phyloP scores from a whole-genome alignment of 2,113 vertebrate species.

The Thunnus maccoyii region DNA sequence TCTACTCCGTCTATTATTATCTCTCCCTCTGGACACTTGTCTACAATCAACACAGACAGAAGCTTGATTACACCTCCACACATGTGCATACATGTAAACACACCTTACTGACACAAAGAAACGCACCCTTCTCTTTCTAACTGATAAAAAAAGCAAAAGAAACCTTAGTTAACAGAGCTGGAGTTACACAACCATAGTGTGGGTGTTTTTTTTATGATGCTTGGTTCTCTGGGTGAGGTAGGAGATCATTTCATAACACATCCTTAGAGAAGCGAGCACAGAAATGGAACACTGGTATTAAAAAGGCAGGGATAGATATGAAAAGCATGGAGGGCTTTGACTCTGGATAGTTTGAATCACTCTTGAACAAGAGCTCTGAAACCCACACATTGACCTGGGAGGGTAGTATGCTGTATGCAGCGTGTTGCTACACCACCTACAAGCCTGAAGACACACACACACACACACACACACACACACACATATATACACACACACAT shows the following conservation, averaged over 20 bases:
- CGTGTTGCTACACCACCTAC: conserved; percentile 60
- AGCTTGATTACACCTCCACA: conserved; percentile 52
- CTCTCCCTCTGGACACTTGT: conserved; percentile 8
- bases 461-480: neutral
- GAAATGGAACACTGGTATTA: conserved; percentile 64
- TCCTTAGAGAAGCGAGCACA: conserved; percentile 80
- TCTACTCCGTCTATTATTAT: conserved; percentile 18
- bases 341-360: conserved; percentile 82
- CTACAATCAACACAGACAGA: conserved; percentile 35
- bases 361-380: conserved; percentile 73
- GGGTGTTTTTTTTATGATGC: conserved; percentile 75
- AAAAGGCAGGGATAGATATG: conserved; percentile 73
- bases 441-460: conserved; percentile 63
- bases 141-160: conserved; percentile 39
- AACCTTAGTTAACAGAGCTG: conserved; percentile 65
- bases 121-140: conserved; percentile 19
- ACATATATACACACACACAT: conserved; percentile 22
- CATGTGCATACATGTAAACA: conserved; percentile 23
- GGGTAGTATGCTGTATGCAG: conserved; percentile 68
- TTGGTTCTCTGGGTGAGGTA: conserved; percentile 76
- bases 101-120: conserved; percentile 32
- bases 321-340: conserved; percentile 78
- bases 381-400: conserved; percentile 82
- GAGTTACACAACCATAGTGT: conserved; percentile 83
- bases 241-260: conserved; percentile 85